Evolutionary conservation across 2,113 vertebrate genomes (phyloP), one percentile per base, ranked within the genome.

Genomic region (Cettia cetti): DNA sequence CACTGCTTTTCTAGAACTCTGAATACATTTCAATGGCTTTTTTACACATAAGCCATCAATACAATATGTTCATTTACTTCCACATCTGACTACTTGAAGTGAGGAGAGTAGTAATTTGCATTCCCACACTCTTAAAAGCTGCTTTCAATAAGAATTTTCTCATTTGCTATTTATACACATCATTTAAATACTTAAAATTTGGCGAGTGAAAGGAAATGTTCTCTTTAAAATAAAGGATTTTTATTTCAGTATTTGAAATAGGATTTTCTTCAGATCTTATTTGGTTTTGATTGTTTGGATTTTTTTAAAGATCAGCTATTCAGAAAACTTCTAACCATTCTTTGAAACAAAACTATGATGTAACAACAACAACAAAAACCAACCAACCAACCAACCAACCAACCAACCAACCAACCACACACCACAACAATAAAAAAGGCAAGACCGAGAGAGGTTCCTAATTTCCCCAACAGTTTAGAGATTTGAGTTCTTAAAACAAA

Each of bases 271-370:
- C 20, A 11, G 21, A 8, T 44, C 30, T 56, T 15, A 83, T 68
- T 52, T 56, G 11, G 23, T 78, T 71, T 17, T 84, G 91, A 53
- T 56, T 56, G 8, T 33, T 64, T 24, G 9, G 8, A 1, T 2
- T 5, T 80, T 94, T 75, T 59, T 23, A 21, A 79, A 86, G 27
- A 70, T 30, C 19, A 83, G 8, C n/a, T 15, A 22, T 33, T 78
- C 56, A 63, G 61, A 96, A 92, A 96, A 95, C 65, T 97, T 97
- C 20, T 57, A 90, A 94, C 52, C n/a, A 45, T 63, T 70, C 61
- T 66, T 89, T 70, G 64, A 75, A 89, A 77, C 13, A 60, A 53
- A 93, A 49, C 11, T 3, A 28, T 15, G 49, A 69, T 33, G 19
- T 9, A 71, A 40, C 6, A 14, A 42, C 45, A 39, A 69, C 17